Conservation (phyloP, 1,140 invertebrate species). For the Drosophila guanche region DNA sequence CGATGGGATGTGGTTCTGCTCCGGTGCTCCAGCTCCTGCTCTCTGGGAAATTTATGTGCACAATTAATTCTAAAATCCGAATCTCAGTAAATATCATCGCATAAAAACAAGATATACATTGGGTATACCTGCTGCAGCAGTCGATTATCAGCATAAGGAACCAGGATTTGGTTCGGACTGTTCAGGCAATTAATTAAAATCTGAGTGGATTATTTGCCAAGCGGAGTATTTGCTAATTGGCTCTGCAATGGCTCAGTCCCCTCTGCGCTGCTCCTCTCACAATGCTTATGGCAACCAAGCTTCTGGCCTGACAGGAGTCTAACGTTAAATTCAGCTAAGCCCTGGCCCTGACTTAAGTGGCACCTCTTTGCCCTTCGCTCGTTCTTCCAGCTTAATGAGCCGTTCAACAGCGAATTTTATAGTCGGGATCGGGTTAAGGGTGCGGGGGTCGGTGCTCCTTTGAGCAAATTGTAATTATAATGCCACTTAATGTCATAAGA, state of each 20-base stretch:
- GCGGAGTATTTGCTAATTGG: slow-evolving; percentile 70
- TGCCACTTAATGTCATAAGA: slow-evolving; percentile 71
- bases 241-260: slow-evolving; percentile 6
- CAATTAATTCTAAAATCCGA: slow-evolving; percentile 80
- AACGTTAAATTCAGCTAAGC: slow-evolving; percentile 49
- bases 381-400: slow-evolving; percentile 64
- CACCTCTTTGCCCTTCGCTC: slow-evolving; percentile 3
- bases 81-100: slow-evolving; percentile 54
- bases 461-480: slow-evolving; percentile 73
- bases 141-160: slow-evolving; percentile 45
- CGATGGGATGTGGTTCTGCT: no score
- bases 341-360: slow-evolving; percentile 52
- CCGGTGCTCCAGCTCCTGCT: neutral
- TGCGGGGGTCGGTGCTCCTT: slow-evolving; percentile 10
- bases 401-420: slow-evolving; percentile 67
- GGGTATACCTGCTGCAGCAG: slow-evolving; percentile 45
- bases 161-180: neutral
- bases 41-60: slow-evolving; percentile 67
- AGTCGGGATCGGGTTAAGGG: slow-evolving; percentile 29
- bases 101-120: slow-evolving; percentile 22
- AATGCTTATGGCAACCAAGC: neutral
- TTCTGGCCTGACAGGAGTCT: slow-evolving; percentile 28
- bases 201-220: slow-evolving; percentile 56
- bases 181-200: slow-evolving; percentile 66
- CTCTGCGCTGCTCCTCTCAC: neutral